These are phyloP conservation scores for Euura saliciscinereae DNA, from an alignment of 1,140 invertebrate species.

Conservation along the genomic window DNA sequence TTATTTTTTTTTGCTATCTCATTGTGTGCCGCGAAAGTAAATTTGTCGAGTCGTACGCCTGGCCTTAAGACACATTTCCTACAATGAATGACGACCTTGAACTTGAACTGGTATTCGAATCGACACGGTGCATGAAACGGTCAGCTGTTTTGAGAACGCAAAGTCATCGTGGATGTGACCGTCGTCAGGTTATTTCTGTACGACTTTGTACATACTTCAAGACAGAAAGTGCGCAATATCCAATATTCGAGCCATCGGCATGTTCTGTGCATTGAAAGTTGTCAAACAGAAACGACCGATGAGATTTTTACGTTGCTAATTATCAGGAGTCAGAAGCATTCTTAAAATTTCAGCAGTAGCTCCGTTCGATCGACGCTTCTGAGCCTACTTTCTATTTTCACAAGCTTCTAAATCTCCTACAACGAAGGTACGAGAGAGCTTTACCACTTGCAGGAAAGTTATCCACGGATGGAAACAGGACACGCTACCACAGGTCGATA, in stretches of 20 bases:
- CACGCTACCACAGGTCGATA: background rate
- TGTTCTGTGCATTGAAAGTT: background rate
- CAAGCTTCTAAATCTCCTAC: background rate
- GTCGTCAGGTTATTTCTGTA: background rate
- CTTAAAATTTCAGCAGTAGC: background rate
- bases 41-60: background rate
- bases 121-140: background rate
- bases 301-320: too few relatives aligned
- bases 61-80: background rate
- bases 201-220: background rate
- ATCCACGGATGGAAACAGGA: background rate
- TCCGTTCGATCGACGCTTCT: background rate
- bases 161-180: background rate
- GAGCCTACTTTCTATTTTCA: too few relatives aligned
- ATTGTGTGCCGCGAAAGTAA: background rate
- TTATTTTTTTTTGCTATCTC: too few relatives aligned
- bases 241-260: background rate
- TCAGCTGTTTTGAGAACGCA: background rate
- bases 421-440: background rate
- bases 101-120: constrained; percentile 5
- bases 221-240: background rate
- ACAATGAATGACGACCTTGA: background rate
- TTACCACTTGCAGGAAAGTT: background rate
- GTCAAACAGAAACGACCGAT: background rate
- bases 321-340: too few relatives aligned